Base-by-base conservation (phyloP, 2,113 vertebrate genomes). In the Patagioenas fasciata region DNA sequence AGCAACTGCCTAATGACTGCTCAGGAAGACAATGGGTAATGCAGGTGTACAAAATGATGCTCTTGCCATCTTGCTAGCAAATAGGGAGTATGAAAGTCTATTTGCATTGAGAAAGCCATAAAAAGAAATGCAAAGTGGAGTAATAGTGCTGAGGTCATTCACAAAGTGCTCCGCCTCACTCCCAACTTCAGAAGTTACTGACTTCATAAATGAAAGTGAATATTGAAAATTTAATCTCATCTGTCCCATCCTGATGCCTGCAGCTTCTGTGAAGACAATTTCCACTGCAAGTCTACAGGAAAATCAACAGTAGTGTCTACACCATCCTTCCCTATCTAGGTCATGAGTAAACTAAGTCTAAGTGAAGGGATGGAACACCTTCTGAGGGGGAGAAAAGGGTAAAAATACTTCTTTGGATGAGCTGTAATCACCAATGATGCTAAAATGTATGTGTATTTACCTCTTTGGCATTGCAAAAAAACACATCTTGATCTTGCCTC, bases 71-170 rank as follows among this genome's bases (percentile, higher is more conserved):
- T 64, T 47, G 36, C 26, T 64, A 58, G 42, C 42, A 60, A 62
- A 24, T 11, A 38, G 5, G 23, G 19, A n/a, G 11, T 38, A 38
- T 18, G 32, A 58, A 38, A 75, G 15, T 40, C 5, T 40, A 38
- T 65, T 36, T 80, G 16, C 29, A 16, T 12, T 54, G 16, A 18
- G 15, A 48, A 89, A 88, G n/a, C 4, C 3, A 8, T 23, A 50
- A 25, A 16, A 51, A 80, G 38, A 78, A 87, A 65, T 82, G 13
- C 15, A 16, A 57, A 81, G 15, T 24, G 26, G 19, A 62, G 11
- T 47, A 69, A 61, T 16, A 60, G 24, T 0, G 0, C 34, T 53
- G 29, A 82, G 36, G 15, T 6, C 40, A 32, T 1, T 0, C 25
- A 54, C 19, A 56, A 8, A 31, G 29, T 29, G 8, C 5, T 32